phyloP scores from a whole-genome alignment of 2,797 vertebrate species.

The Crocidura indochinensis region DNA sequence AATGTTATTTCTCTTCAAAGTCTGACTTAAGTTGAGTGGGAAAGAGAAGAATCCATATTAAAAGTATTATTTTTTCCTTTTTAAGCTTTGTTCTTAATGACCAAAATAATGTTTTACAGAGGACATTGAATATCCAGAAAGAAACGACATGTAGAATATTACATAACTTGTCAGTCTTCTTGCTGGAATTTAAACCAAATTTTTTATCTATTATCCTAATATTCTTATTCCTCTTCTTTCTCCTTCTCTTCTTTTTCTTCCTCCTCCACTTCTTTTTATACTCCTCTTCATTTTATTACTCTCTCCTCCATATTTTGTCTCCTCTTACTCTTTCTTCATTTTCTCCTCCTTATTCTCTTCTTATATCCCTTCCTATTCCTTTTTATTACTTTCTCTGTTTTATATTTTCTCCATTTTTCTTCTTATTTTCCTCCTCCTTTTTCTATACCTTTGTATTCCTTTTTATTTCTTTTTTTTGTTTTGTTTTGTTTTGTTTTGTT shows the following conservation, averaged over 20 bases:
- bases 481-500: no score
- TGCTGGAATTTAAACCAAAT: conserved; percentile 31
- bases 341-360: no score
- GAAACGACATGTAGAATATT: conserved; percentile 38
- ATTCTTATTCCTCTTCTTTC: background rate
- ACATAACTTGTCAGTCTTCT: background rate
- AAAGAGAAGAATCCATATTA: conserved; percentile 35
- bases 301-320: no score
- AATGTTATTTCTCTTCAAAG: conserved; percentile 43
- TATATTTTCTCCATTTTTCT: no score
- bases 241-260: no score
- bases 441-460: no score
- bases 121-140: conserved; percentile 25
- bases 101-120: conserved; percentile 53
- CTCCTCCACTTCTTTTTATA: background rate
- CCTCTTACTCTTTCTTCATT: background rate
- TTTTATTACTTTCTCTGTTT: no score
- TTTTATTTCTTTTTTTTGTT: no score
- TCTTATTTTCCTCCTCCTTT: no score
- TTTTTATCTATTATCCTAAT: conserved; percentile 12
- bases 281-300: background rate
- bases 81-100: conserved; percentile 34
- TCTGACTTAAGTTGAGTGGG: conserved; percentile 30
- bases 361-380: no score
- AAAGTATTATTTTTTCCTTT: conserved; percentile 18